These are phyloP conservation scores for Neosilurus hyrtlii DNA, from an alignment of 2,797 vertebrate species.

Conservation along the genomic window DNA sequence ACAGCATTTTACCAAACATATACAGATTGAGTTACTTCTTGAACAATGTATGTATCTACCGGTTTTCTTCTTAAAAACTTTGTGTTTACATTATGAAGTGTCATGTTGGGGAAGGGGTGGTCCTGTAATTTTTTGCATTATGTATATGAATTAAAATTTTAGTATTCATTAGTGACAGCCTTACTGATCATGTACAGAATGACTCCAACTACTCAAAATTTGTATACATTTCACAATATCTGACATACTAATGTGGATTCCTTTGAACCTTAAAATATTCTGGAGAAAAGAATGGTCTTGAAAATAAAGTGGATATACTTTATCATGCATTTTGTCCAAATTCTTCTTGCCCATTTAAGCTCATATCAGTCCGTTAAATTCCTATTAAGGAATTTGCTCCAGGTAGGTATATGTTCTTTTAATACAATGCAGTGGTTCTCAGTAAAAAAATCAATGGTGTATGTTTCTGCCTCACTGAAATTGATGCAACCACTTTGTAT, in stretches of 20 bases:
- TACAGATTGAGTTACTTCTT: neutral
- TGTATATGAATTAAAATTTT: neutral
- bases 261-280: neutral
- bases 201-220: neutral
- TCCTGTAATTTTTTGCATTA: neutral
- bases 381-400: constrained; percentile 20
- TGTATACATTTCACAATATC: neutral
- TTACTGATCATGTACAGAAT: neutral
- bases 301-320: neutral
- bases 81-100: neutral
- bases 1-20: constrained; percentile 33
- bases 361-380: constrained; percentile 19
- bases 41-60: neutral
- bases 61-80: neutral
- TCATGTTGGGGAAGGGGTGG: neutral
- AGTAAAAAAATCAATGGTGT: constrained; percentile 45
- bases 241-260: neutral
- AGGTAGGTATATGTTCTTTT: constrained; percentile 28
- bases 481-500: constrained; percentile 61
- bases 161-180: too few relatives aligned
- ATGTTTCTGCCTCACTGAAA: constrained; percentile 42
- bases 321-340: neutral
- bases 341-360: constrained; percentile 9
- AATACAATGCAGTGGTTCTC: constrained; percentile 36
- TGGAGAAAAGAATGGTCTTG: neutral